Conservation (phyloP, 1,140 invertebrate genomes). For the Dryas iulia region DNA sequence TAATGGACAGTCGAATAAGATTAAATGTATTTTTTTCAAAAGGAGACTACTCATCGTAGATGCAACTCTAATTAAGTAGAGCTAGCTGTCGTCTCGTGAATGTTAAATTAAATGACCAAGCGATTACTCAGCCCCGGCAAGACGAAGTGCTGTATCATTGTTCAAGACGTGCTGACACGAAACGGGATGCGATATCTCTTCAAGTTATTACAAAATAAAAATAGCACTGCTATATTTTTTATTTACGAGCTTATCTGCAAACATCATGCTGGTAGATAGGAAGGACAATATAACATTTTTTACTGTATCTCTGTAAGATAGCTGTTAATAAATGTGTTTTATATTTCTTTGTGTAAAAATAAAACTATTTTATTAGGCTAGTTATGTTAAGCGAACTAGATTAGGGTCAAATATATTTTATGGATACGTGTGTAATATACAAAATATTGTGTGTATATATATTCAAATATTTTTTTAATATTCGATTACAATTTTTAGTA, state of each 20-base stretch:
- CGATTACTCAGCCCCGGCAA: neutral
- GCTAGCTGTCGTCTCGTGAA: neutral
- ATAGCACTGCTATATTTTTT: neutral
- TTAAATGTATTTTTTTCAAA: neutral
- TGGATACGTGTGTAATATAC: no score
- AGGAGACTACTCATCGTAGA: neutral
- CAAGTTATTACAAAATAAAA: neutral
- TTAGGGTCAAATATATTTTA: no score
- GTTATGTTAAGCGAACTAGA: no score
- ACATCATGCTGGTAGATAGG: neutral
- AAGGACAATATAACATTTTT: neutral
- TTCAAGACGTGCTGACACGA: neutral
- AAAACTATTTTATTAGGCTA: no score
- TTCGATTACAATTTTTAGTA: no score
- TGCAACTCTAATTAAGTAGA: constrained; percentile 6
- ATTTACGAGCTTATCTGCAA: neutral
- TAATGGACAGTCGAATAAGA: neutral
- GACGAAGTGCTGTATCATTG: neutral
- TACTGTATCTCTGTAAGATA: no score
- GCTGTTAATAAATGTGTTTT: no score
- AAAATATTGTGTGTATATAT: no score
- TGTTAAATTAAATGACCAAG: constrained; percentile 3
- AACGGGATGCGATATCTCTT: neutral
- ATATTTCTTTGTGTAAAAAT: no score
- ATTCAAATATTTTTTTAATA: no score